phyloP scores from a whole-genome alignment of 2,888 invertebrate genomes.

The Empis stercorea region DNA sequence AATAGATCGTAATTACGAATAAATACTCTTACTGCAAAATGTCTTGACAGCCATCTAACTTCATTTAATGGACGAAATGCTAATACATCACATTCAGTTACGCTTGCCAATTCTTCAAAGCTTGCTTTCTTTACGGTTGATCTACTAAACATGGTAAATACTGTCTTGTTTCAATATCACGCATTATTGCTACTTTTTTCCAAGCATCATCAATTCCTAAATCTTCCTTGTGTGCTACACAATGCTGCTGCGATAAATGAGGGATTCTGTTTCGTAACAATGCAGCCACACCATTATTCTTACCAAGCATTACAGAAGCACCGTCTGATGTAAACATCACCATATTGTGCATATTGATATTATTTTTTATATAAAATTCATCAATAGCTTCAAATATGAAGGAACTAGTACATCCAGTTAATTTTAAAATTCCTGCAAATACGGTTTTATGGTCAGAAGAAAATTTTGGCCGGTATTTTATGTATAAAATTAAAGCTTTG shows the following conservation, averaged over 20 bases:
- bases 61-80: constrained; percentile 5
- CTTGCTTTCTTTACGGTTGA: constrained; percentile 4
- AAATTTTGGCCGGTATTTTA: background rate
- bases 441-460: background rate
- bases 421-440: background rate
- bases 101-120: constrained; percentile 6
- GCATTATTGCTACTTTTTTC: constrained; percentile 1
- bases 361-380: background rate
- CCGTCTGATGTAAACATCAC: background rate
- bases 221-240: constrained; percentile 4
- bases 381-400: background rate
- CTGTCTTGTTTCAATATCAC: background rate
- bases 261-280: constrained; percentile 4
- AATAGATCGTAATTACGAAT: constrained; percentile 3
- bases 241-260: constrained; percentile 5
- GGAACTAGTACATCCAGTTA: background rate
- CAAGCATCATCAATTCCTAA: constrained; percentile 3
- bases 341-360: background rate
- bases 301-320: background rate
- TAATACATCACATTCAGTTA: constrained; percentile 5
- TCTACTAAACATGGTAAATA: constrained; percentile 4
- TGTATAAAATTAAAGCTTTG: background rate
- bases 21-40: constrained; percentile 5
- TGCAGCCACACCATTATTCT: constrained; percentile 1
- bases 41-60: constrained; percentile 5